Base-by-base conservation (phyloP, 2,888 invertebrate genomes). In the Dasysyrphus tricinctus region DNA sequence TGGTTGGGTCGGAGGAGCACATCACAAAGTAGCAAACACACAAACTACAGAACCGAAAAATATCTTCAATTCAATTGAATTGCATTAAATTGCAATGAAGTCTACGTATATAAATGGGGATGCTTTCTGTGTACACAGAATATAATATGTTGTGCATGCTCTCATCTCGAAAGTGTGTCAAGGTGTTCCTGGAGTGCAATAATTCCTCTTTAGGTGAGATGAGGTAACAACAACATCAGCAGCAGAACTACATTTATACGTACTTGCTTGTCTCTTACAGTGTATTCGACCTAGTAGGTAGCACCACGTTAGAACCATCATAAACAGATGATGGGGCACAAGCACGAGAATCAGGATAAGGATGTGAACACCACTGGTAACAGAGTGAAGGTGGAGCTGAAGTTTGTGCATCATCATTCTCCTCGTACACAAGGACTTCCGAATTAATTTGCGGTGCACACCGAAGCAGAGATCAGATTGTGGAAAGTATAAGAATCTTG, bases 41-140 rank as follows among this genome's bases (percentile, higher is more conserved):
- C 14, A 49, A 61, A 19, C 75, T 47, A 44, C 37, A 57, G n/a
- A 81, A 77, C 77, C 73, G 85, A 85, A 77, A 85, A 85, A 81
- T 85, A 57, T 74, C 77, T 81, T 67, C 80, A 80, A 81, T 77
- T 77, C 56, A 72, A 72, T 72, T 72, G 72, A 77, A 80, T 81
- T 81, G 56, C 85, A 81, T 85, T 77, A 85, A 85, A 77, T 69
- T 34, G 56, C 77, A 72, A 85, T 80, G 84, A 80, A 85, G 67
- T 59, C 76, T 69, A 67, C 61, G 37, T 34, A 24, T 24, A 24
- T 24, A 3, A 24, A 24, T 24, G 24, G 2, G 44, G 47, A 37
- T 14, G 12, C 19, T 37, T 37, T 5, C 3, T 51, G 11, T 16
- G 14, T 24, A 70, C 75, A 65, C 14, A 54, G n/a, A 54, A 54